phyloP scores from a whole-genome alignment of 2,113 vertebrate genomes.

The Bufo bufo region DNA sequence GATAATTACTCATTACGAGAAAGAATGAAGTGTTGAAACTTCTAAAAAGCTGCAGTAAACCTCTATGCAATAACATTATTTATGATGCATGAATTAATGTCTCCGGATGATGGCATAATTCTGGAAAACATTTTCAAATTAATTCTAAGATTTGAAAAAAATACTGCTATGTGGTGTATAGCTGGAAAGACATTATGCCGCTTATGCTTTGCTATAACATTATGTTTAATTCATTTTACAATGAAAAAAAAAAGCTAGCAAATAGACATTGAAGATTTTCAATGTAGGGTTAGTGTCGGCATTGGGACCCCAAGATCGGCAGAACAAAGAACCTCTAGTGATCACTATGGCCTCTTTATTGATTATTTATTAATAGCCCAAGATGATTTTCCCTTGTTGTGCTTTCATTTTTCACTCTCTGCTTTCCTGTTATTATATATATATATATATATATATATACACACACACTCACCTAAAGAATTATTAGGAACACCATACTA shows the following conservation, averaged over 20 bases:
- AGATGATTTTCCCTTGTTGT: no score
- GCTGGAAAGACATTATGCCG: background rate
- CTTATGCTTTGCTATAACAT: background rate
- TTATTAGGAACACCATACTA: no score
- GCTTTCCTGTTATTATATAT: no score
- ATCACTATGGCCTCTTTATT: no score
- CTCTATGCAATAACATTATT: slow-evolving; percentile 40
- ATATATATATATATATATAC: no score
- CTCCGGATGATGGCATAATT: slow-evolving; percentile 1
- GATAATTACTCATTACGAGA: slow-evolving; percentile 45
- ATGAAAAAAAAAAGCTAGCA: background rate
- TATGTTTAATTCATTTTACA: no score
- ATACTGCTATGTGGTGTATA: background rate
- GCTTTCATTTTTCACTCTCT: no score
- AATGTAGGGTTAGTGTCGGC: no score
- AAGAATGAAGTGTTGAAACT: background rate
- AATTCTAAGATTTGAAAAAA: background rate
- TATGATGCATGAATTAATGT: slow-evolving; percentile 42
- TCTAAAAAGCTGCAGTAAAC: slow-evolving; percentile 44
- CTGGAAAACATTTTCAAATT: slow-evolving; percentile 19
- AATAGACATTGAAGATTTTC: background rate
- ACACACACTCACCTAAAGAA: no score
- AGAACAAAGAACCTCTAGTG: no score
- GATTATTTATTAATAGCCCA: no score
- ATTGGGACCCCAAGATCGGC: no score